Conservation (phyloP, 2,888 invertebrate species). For the Polyommatus iphigenia region DNA sequence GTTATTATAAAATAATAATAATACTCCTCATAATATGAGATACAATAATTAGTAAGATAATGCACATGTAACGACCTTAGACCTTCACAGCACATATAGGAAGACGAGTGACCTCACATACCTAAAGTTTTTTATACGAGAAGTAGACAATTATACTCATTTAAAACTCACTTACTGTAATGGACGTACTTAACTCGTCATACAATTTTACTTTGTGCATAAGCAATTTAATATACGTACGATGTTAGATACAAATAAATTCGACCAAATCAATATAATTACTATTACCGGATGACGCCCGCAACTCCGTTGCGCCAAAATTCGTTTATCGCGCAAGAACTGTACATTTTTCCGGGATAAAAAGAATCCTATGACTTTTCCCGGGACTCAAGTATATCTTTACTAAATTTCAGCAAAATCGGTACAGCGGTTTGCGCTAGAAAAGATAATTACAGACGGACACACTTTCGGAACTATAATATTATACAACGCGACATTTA, state of each 20-base stretch:
- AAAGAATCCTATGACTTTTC: too few relatives aligned
- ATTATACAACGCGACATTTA: too few relatives aligned
- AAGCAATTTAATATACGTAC: neutral
- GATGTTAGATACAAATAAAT: neutral
- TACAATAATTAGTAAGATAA: neutral
- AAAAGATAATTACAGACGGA: too few relatives aligned
- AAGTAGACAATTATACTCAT: slow-evolving; percentile 5
- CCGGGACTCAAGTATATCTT: too few relatives aligned
- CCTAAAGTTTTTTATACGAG: slow-evolving; percentile 8
- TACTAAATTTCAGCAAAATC: too few relatives aligned
- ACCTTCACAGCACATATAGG: slow-evolving; percentile 4
- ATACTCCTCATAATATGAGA: neutral
- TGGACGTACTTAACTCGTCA: neutral
- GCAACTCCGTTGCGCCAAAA: too few relatives aligned
- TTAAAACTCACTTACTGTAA: neutral
- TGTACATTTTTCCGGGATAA: too few relatives aligned
- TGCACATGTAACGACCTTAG: neutral
- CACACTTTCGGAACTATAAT: too few relatives aligned
- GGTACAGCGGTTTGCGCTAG: too few relatives aligned
- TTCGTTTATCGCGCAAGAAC: too few relatives aligned
- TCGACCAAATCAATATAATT: too few relatives aligned
- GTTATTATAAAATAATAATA: neutral
- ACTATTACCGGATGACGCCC: too few relatives aligned
- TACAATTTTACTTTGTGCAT: neutral
- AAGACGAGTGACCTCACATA: slow-evolving; percentile 11